These are phyloP conservation scores for Watsonalla binaria DNA, from an alignment of 2,888 invertebrate species.

Conservation along the genomic window DNA sequence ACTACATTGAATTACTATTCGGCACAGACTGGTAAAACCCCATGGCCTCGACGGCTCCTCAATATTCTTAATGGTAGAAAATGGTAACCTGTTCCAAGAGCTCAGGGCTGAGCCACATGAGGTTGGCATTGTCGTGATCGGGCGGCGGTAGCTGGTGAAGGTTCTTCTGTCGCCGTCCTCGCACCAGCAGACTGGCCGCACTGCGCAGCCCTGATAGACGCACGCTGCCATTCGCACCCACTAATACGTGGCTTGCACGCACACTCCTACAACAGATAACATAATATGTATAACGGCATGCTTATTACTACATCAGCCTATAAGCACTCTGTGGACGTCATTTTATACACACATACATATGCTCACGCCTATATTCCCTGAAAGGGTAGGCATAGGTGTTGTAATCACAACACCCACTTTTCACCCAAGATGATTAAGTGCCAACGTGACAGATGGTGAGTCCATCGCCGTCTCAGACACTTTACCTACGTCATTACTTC, in stretches of 20 bases:
- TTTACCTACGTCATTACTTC: no score
- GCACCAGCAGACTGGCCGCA: conserved; percentile 84
- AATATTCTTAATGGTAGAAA: not conserved
- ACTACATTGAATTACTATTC: no score
- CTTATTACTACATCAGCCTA: not conserved
- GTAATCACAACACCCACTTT: no score
- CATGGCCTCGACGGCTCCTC: not conserved
- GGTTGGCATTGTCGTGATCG: conserved; percentile 80
- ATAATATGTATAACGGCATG: not conserved
- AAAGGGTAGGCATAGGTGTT: no score
- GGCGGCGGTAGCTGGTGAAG: conserved; percentile 88
- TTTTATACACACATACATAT: no score
- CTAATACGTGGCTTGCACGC: conserved; percentile 89
- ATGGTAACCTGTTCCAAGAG: conserved; percentile 86
- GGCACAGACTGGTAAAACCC: not conserved
- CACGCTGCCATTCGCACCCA: conserved; percentile 85
- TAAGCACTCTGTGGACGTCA: not conserved
- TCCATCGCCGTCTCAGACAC: no score
- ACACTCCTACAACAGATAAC: conserved; percentile 81
- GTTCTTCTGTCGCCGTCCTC: conserved; percentile 83
- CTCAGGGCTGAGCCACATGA: conserved; percentile 96
- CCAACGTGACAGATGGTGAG: no score
- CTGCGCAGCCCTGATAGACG: conserved; percentile 89
- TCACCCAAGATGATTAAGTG: no score
- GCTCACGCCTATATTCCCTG: no score